Evolutionary conservation across 2,888 invertebrate species (phyloP).

Genomic region (Taenaris catops): DNA sequence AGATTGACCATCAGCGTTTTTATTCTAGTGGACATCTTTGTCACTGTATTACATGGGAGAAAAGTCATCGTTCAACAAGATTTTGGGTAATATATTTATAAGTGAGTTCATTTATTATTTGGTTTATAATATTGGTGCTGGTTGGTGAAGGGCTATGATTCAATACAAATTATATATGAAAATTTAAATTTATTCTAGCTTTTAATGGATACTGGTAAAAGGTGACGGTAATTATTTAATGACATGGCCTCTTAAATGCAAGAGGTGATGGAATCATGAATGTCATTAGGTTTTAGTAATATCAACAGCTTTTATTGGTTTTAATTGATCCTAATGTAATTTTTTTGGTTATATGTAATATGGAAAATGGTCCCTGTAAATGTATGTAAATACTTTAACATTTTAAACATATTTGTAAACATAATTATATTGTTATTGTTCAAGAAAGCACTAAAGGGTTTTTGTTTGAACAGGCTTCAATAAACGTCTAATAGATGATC

Average conservation of each 20-base stretch:
- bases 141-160: slow-evolving; percentile 43
- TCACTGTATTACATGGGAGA: slow-evolving; percentile 43
- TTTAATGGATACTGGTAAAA: slow-evolving; percentile 9
- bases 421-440: no score
- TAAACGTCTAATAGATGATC: slow-evolving; percentile 88
- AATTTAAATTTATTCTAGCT: slow-evolving; percentile 6
- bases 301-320: no score
- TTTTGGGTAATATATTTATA: slow-evolving; percentile 50
- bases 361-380: no score
- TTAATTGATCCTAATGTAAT: no score
- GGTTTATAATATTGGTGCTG: slow-evolving; percentile 66
- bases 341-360: no score
- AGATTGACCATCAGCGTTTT: slow-evolving; percentile 55
- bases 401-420: no score
- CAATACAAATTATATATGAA: no score
- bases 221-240: slow-evolving; percentile 15
- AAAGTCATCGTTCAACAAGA: slow-evolving; percentile 34
- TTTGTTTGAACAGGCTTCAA: slow-evolving; percentile 72
- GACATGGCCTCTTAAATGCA: no score
- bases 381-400: no score
- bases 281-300: no score
- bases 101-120: slow-evolving; percentile 73
- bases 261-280: no score
- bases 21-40: slow-evolving; percentile 56
- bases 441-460: no score